Percentiles rank a stretch among this genome's conserved stretches.
Conservation (phyloP, 2,797 vertebrate genomes). For the Pantherophis alleghaniensis region DNA sequence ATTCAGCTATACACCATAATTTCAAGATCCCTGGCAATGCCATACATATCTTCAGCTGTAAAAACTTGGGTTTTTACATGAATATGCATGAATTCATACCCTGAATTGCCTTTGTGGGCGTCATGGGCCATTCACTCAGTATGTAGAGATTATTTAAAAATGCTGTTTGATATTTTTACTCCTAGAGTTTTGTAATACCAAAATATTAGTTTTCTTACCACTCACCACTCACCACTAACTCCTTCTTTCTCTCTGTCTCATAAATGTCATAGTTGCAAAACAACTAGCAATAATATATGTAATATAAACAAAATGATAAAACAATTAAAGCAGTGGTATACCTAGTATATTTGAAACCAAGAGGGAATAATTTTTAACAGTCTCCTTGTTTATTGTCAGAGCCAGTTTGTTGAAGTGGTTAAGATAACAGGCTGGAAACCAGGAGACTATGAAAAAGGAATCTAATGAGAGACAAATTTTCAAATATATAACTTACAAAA, state of each 20-base stretch:
- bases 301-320: not conserved
- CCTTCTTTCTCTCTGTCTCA: not conserved
- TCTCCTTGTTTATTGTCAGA: not conserved
- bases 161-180: not conserved
- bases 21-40: not conserved
- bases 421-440: not conserved
- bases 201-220: not conserved
- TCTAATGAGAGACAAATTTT: not conserved
- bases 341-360: not conserved
- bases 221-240: not conserved
- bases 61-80: not conserved
- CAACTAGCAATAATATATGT: not conserved
- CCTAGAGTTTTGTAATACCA: not conserved
- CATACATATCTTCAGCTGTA: not conserved
- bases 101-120: not conserved
- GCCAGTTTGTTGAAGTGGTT: not conserved
- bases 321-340: not conserved
- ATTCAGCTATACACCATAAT: not conserved
- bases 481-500: not conserved
- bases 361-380: not conserved
- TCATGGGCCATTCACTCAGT: not conserved
- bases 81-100: not conserved
- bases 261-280: not conserved
- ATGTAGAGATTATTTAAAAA: not conserved
- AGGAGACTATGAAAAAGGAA: not conserved